Conservation (phyloP, 2,888 invertebrate genomes). For the Aphidoletes aphidimyza region DNA sequence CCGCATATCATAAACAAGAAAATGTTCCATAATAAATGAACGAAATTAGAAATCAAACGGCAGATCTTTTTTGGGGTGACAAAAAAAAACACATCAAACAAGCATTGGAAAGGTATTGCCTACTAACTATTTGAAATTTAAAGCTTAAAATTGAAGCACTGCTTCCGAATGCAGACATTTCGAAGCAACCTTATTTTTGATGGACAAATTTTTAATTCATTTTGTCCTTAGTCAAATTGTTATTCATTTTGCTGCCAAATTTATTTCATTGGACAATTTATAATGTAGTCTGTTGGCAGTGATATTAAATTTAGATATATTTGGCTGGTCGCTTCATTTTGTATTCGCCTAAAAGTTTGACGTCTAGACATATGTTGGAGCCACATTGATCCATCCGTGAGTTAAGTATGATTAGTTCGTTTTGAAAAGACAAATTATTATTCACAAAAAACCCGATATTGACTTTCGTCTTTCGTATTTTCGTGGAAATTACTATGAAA, state of each 20-base stretch:
- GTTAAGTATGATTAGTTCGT: not conserved
- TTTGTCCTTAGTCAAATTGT: not conserved
- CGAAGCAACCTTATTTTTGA: too few relatives aligned
- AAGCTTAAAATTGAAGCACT: too few relatives aligned
- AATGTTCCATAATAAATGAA: not conserved
- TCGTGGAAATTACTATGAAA: too few relatives aligned
- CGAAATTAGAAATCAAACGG: constrained; percentile 28
- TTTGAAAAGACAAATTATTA: not conserved
- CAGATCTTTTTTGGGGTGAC: not conserved
- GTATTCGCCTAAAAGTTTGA: not conserved
- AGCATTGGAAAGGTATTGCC: too few relatives aligned
- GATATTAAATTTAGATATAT: too few relatives aligned
- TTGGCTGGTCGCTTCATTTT: not conserved
- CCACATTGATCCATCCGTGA: not conserved
- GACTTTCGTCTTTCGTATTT: not conserved
- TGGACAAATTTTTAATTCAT: not conserved
- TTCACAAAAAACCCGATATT: not conserved
- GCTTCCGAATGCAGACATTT: too few relatives aligned
- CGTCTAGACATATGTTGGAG: not conserved
- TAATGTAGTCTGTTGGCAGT: not conserved
- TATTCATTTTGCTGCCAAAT: not conserved
- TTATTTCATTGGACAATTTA: not conserved
- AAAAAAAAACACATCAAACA: not conserved
- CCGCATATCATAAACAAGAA: too few relatives aligned
- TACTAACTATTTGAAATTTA: too few relatives aligned